phyloP scores from a whole-genome alignment of 2,888 invertebrate species.

The Drosophila meridionalis region DNA sequence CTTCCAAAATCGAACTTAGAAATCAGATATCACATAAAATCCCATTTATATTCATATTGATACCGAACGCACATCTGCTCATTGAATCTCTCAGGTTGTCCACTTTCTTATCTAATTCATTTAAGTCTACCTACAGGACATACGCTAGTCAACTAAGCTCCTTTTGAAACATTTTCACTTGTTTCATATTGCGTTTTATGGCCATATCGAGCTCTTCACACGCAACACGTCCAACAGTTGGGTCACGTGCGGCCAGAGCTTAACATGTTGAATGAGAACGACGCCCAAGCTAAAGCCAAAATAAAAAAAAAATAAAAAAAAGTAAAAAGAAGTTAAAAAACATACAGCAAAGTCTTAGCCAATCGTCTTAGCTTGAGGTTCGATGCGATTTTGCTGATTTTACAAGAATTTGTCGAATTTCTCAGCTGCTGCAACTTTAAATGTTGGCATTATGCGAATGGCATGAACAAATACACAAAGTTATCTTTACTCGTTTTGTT shows the following conservation, averaged over 20 bases:
- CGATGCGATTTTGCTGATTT: not conserved
- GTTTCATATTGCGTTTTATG: conserved; percentile 26
- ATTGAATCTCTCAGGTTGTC: not conserved
- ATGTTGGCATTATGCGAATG: not conserved
- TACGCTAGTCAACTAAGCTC: not conserved
- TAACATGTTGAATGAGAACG: conserved; percentile 13
- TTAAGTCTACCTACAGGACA: not conserved
- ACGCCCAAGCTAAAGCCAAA: not conserved
- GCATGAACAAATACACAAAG: not conserved
- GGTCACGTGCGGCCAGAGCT: conserved; percentile 41
- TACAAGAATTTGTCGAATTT: not conserved
- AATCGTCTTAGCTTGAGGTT: conserved; percentile 5
- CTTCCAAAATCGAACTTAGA: not conserved
- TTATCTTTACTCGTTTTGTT: conserved; percentile 13
- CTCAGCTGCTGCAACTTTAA: not conserved
- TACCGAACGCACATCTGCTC: too few species aligned
- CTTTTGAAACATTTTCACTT: not conserved
- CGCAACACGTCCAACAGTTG: conserved; percentile 23
- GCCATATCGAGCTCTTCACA: conserved; percentile 6
- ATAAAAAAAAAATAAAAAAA: not conserved
- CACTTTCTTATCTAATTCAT: too few species aligned
- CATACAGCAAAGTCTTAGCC: not conserved
- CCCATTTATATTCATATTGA: too few species aligned
- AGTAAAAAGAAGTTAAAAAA: not conserved
- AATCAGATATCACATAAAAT: not conserved